These are phyloP conservation scores for Podarcis raffonei DNA, from an alignment of 2,113 vertebrate genomes.

Conservation along the genomic window DNA sequence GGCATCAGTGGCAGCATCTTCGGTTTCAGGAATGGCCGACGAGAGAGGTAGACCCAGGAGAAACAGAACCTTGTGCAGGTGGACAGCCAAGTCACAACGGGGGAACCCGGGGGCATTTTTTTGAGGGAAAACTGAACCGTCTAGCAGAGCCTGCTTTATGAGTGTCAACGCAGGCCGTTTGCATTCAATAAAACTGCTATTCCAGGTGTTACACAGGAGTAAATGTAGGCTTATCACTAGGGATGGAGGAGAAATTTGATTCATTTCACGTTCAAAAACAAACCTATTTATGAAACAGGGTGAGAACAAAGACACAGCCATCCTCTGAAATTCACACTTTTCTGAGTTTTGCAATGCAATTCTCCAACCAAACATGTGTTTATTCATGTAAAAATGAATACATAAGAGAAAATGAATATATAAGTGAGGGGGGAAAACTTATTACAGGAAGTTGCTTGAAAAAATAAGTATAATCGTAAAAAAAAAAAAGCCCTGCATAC, in stretches of 20 bases:
- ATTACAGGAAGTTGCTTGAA: no score
- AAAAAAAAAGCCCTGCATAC: no score
- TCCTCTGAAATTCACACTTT: not conserved
- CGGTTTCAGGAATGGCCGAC: not conserved
- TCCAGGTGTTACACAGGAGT: not conserved
- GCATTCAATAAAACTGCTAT: not conserved
- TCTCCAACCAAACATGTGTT: not conserved
- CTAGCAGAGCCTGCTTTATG: not conserved
- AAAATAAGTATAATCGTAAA: no score
- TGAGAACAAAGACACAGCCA: no score
- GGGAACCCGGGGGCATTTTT: not conserved
- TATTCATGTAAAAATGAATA: no score
- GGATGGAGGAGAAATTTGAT: not conserved
- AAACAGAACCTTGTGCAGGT: not conserved
- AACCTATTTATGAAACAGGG: no score
- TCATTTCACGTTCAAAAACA: no score
- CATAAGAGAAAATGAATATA: no score
- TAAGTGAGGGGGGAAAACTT: no score
- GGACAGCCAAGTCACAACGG: no score
- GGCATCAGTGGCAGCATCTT: not conserved
- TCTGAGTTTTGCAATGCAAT: no score
- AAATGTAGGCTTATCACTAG: not conserved
- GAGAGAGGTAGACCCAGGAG: not conserved
- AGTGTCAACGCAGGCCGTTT: no score
- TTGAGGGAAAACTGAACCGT: not conserved